Percentiles rank a stretch among this genome's conserved stretches.
Evolutionary conservation across 2,797 vertebrate genomes (phyloP).

Genomic region (Pampus argenteus): DNA sequence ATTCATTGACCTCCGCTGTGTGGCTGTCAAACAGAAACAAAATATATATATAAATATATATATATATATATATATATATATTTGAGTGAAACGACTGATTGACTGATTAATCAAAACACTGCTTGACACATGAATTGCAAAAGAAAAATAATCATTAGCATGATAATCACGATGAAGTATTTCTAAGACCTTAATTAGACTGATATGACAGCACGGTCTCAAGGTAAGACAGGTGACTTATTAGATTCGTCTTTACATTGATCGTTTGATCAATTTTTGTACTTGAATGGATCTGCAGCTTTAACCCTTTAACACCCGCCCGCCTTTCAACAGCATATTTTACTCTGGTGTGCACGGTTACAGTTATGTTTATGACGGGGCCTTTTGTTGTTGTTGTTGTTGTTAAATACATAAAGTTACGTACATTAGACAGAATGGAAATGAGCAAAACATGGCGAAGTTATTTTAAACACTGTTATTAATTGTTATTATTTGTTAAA

Average conservation of each 20-base stretch:
- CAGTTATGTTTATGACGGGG: background rate
- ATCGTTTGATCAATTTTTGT: background rate
- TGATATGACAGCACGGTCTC: background rate
- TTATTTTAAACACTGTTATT: background rate
- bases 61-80: no score
- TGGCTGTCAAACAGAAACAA: no score
- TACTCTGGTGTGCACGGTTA: background rate
- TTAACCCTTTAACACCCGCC: background rate
- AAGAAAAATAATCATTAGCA: no score
- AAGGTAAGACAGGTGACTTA: background rate
- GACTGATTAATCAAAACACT: no score
- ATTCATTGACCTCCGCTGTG: no score
- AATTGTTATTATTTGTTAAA: no score
- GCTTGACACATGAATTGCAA: no score
- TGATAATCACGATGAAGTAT: no score
- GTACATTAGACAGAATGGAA: background rate
- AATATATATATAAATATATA: no score
- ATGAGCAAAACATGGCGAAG: background rate
- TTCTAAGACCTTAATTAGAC: background rate
- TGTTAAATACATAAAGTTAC: background rate
- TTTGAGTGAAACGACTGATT: no score
- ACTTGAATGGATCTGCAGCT: background rate
- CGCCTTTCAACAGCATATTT: background rate
- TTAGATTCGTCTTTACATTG: constrained; percentile 3
- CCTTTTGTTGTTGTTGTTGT: no score